Base-by-base conservation (phyloP, 2,888 invertebrate genomes). In the Onthophagus sagittarius region DNA sequence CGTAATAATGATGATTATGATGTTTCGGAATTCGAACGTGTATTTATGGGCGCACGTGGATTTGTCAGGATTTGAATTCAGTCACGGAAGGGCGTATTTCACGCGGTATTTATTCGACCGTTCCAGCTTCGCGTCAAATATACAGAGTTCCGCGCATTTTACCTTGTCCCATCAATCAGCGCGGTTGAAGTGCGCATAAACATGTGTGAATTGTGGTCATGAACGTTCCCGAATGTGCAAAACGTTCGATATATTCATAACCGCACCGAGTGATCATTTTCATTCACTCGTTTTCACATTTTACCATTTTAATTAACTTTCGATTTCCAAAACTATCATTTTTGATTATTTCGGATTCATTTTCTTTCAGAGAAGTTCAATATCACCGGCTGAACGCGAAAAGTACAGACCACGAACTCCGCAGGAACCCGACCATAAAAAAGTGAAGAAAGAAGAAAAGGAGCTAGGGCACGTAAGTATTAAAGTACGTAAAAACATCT, bases 381-480 rank as follows among this genome's bases (percentile, higher is more conserved):
- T 94, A 79, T 95, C 95, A 53, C 95, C 95, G 3, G 91, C 91
- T 78, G 94, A 93, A 83, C 87, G 93, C 76, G 93, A 94, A 82
- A 95, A 94, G 86, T 95, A 94, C 86, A 89, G 94, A 73, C 89
- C 93, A 75, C 90, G 94, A 78, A 94, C 94, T 71, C 94, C 94
- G 39, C 89, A 90, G 77, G 94, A 94, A 83, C 86, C 89, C 3
- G 87, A 90, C 77, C 92, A 94, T 81, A 88, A 94, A 84, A 90
- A 92, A 79, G 87, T 94, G 84, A 94, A 94, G 86, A 92, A 92
- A 88, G 94, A 94, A 87, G 95, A 95, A 86, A 94, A 94, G 89
- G 86, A 86, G 78, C 89, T 93, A 84, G 90, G 90, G 82, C 93
- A 94, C 89, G 94, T 94, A 89, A 92, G 94, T 93, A 85, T 81